Evolutionary conservation across 2,797 vertebrate genomes (phyloP).

Genomic region (Schizothorax lantsangensis): DNA sequence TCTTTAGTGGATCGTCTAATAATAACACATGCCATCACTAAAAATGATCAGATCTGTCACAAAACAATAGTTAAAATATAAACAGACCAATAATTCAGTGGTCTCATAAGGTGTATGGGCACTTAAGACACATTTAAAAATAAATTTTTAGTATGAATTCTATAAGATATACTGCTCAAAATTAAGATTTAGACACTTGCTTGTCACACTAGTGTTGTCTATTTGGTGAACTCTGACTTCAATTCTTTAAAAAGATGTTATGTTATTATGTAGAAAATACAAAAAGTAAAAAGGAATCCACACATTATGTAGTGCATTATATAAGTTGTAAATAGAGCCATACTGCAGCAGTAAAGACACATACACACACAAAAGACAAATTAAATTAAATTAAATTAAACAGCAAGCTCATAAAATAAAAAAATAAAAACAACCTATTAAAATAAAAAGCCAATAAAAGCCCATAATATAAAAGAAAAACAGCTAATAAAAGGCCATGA

Average conservation of each 20-base stretch:
- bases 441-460: background rate
- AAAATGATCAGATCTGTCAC: background rate
- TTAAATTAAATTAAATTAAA: background rate
- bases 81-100: background rate
- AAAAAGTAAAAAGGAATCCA: too few species aligned
- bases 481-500: background rate
- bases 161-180: background rate
- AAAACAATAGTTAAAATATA: conserved; percentile 3
- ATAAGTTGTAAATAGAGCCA: background rate
- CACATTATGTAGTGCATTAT: too few species aligned
- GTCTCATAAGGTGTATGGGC: background rate
- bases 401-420: background rate
- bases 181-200: background rate
- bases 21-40: background rate
- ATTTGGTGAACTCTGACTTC: background rate
- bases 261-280: too few species aligned
- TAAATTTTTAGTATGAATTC: background rate
- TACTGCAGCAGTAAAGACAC: background rate
- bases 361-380: background rate
- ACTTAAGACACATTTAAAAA: background rate
- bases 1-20: background rate
- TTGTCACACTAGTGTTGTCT: background rate
- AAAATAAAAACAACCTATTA: background rate
- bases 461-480: too few species aligned
- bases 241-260: background rate